These are phyloP conservation scores for Eupithecia exiguata DNA, from an alignment of 2,888 invertebrate species.

Conservation along the genomic window DNA sequence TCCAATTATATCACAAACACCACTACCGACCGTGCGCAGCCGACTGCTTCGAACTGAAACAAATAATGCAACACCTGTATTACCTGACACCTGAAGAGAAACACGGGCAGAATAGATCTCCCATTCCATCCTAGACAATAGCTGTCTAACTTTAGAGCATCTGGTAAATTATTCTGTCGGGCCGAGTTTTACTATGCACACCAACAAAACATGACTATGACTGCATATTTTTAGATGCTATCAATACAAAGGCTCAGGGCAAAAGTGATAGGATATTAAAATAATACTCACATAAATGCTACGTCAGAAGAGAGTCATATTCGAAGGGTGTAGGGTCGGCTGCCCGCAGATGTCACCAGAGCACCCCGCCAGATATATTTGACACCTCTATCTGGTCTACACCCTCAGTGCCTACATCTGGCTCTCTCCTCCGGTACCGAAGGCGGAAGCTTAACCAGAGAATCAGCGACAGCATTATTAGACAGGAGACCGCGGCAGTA, in stretches of 20 bases:
- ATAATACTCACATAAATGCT: conserved; percentile 77
- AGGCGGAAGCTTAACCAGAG: conserved; percentile 80
- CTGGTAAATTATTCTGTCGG: neutral
- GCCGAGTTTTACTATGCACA: neutral
- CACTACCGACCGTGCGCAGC: conserved; percentile 65
- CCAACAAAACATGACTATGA: neutral
- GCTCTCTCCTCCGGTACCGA: conserved; percentile 69
- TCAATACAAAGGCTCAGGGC: neutral
- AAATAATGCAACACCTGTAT: conserved; percentile 46
- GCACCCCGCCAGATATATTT: conserved; percentile 85
- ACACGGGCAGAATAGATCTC: neutral
- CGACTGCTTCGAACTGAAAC: conserved; percentile 78
- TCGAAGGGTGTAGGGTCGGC: conserved; percentile 84
- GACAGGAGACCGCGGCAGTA: conserved; percentile 82
- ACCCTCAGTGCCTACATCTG: conserved; percentile 58
- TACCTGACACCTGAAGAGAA: conserved; percentile 1
- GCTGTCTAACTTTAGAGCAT: neutral
- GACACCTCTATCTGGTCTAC: conserved; percentile 85
- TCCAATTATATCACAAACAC: conserved; percentile 78
- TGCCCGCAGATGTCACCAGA: conserved; percentile 88
- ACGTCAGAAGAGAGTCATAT: conserved; percentile 83
- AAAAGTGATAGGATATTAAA: conserved; percentile 7
- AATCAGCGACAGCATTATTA: conserved; percentile 82
- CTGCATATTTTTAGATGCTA: conserved; percentile 1
- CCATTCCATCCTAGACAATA: neutral